Percentiles rank a stretch among this genome's conserved stretches.
phyloP scores from a whole-genome alignment of 2,888 invertebrate genomes.

The Drosophila paramelanica region DNA sequence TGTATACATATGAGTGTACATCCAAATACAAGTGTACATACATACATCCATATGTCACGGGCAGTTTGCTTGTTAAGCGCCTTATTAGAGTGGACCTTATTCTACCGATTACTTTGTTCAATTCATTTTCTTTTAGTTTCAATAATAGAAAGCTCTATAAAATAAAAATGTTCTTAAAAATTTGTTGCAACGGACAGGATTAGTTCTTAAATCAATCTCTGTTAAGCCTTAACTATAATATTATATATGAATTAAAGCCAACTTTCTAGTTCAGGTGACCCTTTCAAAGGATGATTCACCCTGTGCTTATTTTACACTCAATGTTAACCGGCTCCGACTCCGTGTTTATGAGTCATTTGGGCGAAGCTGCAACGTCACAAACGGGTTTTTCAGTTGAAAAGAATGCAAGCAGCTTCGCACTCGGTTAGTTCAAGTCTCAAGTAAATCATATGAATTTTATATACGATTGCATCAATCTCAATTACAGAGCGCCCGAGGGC shows the following conservation, averaged over 20 bases:
- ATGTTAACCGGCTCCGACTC: slow-evolving; percentile 38
- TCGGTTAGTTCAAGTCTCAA: slow-evolving; percentile 42
- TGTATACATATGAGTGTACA: slow-evolving; percentile 8
- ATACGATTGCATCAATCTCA: slow-evolving; percentile 78
- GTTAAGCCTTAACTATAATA: too few relatives aligned
- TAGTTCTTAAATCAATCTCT: too few relatives aligned
- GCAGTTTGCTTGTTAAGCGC: slow-evolving; percentile 1
- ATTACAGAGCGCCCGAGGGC: slow-evolving; percentile 63
- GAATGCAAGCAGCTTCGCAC: slow-evolving; percentile 23
- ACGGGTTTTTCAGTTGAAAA: slow-evolving; percentile 41
- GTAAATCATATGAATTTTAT: slow-evolving; percentile 73
- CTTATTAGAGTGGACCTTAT: slow-evolving; percentile 50
- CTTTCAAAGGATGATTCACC: slow-evolving; percentile 50
- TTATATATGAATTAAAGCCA: neutral
- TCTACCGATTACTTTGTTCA: too few relatives aligned
- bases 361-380: slow-evolving; percentile 57
- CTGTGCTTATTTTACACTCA: slow-evolving; percentile 44
- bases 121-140: too few relatives aligned
- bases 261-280: slow-evolving; percentile 32
- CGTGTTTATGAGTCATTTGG: slow-evolving; percentile 76
- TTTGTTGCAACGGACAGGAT: too few relatives aligned
- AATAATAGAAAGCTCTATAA: too few relatives aligned
- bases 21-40: slow-evolving; percentile 11
- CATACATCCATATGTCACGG: neutral
- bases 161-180: too few relatives aligned